phyloP scores from a whole-genome alignment of 2,888 invertebrate species.

The Ennomos quercinarius region DNA sequence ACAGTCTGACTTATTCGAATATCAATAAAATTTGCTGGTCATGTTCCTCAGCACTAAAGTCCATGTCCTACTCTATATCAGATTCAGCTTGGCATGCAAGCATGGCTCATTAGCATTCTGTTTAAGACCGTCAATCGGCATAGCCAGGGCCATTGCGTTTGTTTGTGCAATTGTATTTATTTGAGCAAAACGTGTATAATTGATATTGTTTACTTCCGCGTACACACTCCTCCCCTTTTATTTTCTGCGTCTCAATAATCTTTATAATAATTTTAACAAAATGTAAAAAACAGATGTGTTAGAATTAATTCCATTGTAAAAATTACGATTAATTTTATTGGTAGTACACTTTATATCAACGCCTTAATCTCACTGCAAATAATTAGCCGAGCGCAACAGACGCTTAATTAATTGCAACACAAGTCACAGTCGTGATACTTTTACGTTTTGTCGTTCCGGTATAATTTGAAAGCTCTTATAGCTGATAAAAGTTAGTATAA shows the following conservation, averaged over 20 bases:
- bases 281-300: no score
- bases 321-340: background rate
- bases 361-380: slow-evolving; percentile 61
- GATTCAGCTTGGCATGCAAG: background rate
- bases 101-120: slow-evolving; percentile 19
- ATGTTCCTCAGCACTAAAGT: background rate
- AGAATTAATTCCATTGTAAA: no score
- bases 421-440: slow-evolving; percentile 63
- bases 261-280: no score
- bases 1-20: no score
- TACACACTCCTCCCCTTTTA: no score
- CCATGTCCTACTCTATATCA: slow-evolving; percentile 2
- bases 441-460: slow-evolving; percentile 56
- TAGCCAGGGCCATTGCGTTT: slow-evolving; percentile 9
- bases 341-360: slow-evolving; percentile 5
- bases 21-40: slow-evolving; percentile 1
- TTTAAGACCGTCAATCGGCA: slow-evolving; percentile 12
- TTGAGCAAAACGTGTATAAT: background rate
- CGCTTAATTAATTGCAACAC: slow-evolving; percentile 83
- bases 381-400: slow-evolving; percentile 78
- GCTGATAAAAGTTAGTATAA: slow-evolving; percentile 54
- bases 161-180: slow-evolving; percentile 15
- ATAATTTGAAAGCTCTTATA: slow-evolving; percentile 67
- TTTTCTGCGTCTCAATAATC: no score
- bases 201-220: background rate